phyloP scores from a whole-genome alignment of 2,888 invertebrate genomes.

The Synergus itoensis region DNA sequence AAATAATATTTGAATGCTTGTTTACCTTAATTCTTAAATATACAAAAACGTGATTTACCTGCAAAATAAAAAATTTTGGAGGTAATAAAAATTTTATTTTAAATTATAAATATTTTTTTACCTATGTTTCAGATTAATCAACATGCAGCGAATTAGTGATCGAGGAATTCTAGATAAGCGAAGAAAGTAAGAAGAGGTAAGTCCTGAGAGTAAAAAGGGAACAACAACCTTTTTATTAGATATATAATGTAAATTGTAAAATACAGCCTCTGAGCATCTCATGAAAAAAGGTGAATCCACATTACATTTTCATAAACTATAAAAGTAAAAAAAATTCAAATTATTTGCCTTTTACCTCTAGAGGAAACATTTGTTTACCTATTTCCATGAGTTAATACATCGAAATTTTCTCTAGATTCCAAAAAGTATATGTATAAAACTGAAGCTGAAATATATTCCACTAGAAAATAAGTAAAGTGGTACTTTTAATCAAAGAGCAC shows the following conservation, averaged over 20 bases:
- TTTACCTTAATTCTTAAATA: too few relatives aligned
- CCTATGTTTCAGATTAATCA: conserved; percentile 17
- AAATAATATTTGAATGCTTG: neutral
- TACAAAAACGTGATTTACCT: neutral
- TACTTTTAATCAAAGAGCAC: neutral
- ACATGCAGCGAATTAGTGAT: conserved; percentile 37
- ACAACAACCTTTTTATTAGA: neutral
- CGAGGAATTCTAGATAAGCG: conserved; percentile 23
- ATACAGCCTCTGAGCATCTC: neutral
- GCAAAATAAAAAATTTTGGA: neutral
- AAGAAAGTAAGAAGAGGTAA: conserved; percentile 36
- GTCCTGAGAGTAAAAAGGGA: neutral
- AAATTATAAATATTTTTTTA: neutral
- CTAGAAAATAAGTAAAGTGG: neutral
- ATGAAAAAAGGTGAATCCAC: neutral
- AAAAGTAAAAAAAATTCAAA: neutral
- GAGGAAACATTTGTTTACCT: neutral
- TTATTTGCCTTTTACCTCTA: neutral
- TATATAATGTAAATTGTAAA: neutral
- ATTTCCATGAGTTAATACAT: neutral
- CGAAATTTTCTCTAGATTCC: neutral
- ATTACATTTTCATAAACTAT: neutral
- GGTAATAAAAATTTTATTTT: neutral
- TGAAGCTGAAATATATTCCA: neutral
- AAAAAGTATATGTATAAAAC: neutral